phyloP scores from a whole-genome alignment of 92 coral and sea anemone genomes.

The Zoanthus solanderi region DNA sequence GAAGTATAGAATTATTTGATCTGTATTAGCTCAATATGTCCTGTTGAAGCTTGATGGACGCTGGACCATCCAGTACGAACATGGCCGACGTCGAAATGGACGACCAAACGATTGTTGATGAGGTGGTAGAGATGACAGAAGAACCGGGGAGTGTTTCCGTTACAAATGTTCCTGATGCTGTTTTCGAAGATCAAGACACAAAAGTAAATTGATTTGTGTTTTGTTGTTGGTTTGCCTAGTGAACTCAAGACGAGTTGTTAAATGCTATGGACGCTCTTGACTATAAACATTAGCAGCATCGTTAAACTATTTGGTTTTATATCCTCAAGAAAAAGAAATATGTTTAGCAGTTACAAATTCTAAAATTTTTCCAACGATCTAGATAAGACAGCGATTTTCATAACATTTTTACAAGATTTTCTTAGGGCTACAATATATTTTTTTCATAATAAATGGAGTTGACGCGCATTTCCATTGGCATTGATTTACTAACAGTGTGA shows the following conservation, averaged over 20 bases:
- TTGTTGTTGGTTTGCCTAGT: background rate
- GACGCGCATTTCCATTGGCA: too few relatives aligned
- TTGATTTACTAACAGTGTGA: too few relatives aligned
- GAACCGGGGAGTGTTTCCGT: conserved; percentile 81
- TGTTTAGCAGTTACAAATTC: background rate
- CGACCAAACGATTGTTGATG: background rate
- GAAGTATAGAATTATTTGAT: conserved; percentile 7
- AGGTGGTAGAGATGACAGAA: conserved; percentile 28
- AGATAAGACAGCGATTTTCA: too few relatives aligned
- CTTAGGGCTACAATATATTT: too few relatives aligned
- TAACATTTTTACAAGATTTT: too few relatives aligned
- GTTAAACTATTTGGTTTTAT: background rate
- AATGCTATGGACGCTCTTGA: background rate
- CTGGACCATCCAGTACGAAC: conserved; percentile 9
- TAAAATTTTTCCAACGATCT: background rate
- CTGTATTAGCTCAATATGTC: background rate
- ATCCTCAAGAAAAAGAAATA: background rate
- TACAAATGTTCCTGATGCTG: conserved; percentile 84
- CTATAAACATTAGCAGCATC: background rate
- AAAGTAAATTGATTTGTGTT: conserved; percentile 68
- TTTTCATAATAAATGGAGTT: too few relatives aligned
- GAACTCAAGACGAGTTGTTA: conserved; percentile 2
- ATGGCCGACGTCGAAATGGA: conserved; percentile 51
- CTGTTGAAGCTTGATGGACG: conserved; percentile 6
- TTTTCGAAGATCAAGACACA: conserved; percentile 73